Conservation (phyloP, 2,113 vertebrate species). For the Pseudorasbora parva region DNA sequence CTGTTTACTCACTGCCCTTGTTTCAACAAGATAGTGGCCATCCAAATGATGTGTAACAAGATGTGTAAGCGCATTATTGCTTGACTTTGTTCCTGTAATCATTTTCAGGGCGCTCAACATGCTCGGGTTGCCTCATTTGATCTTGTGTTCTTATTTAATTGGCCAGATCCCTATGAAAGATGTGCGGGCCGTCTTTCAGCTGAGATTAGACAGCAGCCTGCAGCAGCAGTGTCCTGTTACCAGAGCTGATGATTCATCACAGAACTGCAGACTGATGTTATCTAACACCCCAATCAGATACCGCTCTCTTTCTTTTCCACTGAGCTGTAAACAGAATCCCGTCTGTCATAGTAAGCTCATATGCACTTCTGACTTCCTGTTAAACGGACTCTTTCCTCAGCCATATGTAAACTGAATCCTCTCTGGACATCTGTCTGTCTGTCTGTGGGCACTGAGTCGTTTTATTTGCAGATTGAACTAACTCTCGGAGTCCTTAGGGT, state of each 20-base stretch:
- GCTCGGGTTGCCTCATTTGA: conserved; percentile 20
- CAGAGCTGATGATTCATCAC: conserved; percentile 51
- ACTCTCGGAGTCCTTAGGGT: not conserved
- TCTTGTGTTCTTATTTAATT: conserved; percentile 45
- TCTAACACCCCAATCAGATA: conserved; percentile 49
- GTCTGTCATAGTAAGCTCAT: not conserved
- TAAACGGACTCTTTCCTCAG: not conserved
- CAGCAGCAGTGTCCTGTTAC: conserved; percentile 40
- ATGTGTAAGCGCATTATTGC: not conserved
- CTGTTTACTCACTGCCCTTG: not conserved
- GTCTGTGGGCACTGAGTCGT: not conserved
- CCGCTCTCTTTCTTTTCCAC: conserved; percentile 10
- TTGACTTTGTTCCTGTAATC: conserved; percentile 23
- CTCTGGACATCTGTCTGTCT: not conserved
- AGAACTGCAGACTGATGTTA: conserved; percentile 48
- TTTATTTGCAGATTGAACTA: not conserved
- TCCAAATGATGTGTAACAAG: not conserved
- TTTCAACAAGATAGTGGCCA: not conserved
- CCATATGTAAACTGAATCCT: not conserved
- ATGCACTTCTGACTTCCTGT: not conserved
- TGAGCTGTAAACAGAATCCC: conserved; percentile 19
- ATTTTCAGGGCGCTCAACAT: not conserved
- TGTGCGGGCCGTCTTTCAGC: conserved; percentile 14
- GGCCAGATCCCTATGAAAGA: conserved; percentile 30
- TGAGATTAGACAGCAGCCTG: conserved; percentile 16